Conservation (phyloP, 2,888 invertebrate species). For the Caradrina kadenii region DNA sequence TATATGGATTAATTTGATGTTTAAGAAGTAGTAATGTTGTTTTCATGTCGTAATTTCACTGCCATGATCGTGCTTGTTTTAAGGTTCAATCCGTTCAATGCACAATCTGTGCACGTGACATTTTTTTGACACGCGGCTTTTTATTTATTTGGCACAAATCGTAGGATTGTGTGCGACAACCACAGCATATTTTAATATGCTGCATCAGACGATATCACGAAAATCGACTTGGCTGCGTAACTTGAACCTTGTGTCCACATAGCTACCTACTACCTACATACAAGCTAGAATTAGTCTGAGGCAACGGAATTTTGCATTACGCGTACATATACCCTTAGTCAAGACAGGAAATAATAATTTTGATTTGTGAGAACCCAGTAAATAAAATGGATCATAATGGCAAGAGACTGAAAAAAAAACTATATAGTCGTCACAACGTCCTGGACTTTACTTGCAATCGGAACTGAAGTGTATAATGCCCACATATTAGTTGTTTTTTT, state of each 20-base stretch:
- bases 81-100: slow-evolving; percentile 2
- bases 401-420: too few relatives aligned
- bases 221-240: background rate
- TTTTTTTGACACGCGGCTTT: background rate
- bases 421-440: background rate
- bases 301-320: too few relatives aligned
- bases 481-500: background rate
- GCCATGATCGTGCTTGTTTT: background rate
- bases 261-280: too few relatives aligned
- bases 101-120: background rate
- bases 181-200: background rate
- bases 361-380: background rate
- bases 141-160: background rate
- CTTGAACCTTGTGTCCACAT: background rate
- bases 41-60: background rate
- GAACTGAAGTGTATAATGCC: slow-evolving; percentile 6
- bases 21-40: background rate
- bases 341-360: too few relatives aligned
- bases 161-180: background rate
- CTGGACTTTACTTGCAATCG: slow-evolving; percentile 8
- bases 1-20: too few relatives aligned
- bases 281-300: too few relatives aligned
- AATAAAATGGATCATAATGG: background rate
- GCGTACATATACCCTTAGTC: too few relatives aligned
- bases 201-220: background rate